phyloP scores from a whole-genome alignment of 2,888 invertebrate species.

The Parnassius smintheus region DNA sequence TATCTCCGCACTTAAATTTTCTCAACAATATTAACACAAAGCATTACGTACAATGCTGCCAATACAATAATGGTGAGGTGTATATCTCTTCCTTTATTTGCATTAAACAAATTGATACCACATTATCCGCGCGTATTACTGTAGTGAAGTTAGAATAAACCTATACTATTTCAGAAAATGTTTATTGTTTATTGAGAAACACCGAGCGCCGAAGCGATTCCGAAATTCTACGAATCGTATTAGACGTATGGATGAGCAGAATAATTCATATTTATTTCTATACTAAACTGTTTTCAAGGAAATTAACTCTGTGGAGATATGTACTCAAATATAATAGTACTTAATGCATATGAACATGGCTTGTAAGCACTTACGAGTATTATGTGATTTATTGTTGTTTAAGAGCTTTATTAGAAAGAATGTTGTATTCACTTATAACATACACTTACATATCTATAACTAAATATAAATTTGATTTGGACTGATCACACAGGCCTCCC shows the following conservation, averaged over 20 bases:
- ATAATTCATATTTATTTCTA: slow-evolving; percentile 7
- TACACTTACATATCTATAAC: no score
- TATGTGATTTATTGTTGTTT: no score
- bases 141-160: slow-evolving; percentile 13
- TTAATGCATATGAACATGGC: no score
- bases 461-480: no score
- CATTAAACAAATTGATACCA: slow-evolving; percentile 16
- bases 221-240: slow-evolving; percentile 15
- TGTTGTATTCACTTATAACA: no score
- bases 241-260: slow-evolving; percentile 7
- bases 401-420: no score
- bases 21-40: neutral
- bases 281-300: slow-evolving; percentile 12
- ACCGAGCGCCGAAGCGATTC: slow-evolving; percentile 4
- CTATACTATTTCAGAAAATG: slow-evolving; percentile 12
- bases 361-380: no score
- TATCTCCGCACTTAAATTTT: slow-evolving; percentile 5
- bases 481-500: no score
- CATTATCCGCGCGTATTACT: slow-evolving; percentile 11
- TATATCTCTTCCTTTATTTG: slow-evolving; percentile 7
- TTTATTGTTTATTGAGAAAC: slow-evolving; percentile 18
- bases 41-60: neutral
- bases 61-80: neutral
- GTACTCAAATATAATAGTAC: no score
- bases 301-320: slow-evolving; percentile 1